Percentiles rank a stretch among this genome's conserved stretches.
These are phyloP conservation scores for Dryomyza anilis DNA, from an alignment of 2,888 invertebrate genomes.

Conservation along the genomic window DNA sequence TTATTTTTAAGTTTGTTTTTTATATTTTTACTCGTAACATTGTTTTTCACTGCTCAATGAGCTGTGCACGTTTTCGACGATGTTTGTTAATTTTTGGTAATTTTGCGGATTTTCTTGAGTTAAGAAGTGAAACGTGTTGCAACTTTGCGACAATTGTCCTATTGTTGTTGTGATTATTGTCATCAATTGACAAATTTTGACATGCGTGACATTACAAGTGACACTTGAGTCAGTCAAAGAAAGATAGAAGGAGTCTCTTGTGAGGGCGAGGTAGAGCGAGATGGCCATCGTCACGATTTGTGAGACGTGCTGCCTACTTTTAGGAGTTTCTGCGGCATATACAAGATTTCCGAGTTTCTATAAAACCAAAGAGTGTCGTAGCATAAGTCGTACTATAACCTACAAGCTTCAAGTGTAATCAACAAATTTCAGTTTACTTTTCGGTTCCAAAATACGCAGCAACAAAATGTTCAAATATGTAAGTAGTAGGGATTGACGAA, in stretches of 20 bases:
- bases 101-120: neutral
- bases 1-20: conserved; percentile 6
- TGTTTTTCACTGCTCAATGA: conserved; percentile 2
- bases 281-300: neutral
- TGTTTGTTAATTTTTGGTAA: neutral
- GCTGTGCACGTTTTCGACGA: neutral
- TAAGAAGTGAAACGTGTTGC: conserved; percentile 4
- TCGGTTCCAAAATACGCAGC: neutral
- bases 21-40: neutral
- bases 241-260: neutral
- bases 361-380: neutral
- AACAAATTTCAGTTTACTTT: neutral
- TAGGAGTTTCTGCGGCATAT: neutral
- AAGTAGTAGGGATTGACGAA: too few relatives aligned
- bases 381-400: neutral
- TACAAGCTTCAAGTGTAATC: neutral
- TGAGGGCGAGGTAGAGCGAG: neutral
- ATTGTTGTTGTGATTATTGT: neutral
- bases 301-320: neutral
- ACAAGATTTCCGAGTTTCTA: too few relatives aligned
- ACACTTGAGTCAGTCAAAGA: neutral
- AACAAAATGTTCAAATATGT: neutral
- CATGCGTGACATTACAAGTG: neutral
- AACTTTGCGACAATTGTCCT: neutral
- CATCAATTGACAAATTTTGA: neutral